phyloP scores from a whole-genome alignment of 2,888 invertebrate species.

The Drosophila macrospina region DNA sequence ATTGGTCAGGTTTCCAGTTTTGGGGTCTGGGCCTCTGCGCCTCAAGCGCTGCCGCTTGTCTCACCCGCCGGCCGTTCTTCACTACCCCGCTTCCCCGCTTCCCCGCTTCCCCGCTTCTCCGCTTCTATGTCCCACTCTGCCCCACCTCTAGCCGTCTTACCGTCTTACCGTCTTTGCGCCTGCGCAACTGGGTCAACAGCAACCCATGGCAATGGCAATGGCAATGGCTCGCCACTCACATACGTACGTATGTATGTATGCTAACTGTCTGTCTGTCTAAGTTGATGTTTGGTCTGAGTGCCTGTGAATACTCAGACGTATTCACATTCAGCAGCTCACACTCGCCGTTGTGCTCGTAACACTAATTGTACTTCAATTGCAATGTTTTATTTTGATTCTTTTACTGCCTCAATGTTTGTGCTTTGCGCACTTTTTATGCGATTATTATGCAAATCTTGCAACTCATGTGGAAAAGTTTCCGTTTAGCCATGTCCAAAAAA shows the following conservation, averaged over 20 bases:
- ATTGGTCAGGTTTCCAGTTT: slow-evolving; percentile 71
- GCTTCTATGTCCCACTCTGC: too few relatives aligned
- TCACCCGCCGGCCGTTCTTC: slow-evolving; percentile 19
- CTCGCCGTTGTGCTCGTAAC: slow-evolving; percentile 22
- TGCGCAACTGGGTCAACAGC: slow-evolving; percentile 75
- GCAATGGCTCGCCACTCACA: slow-evolving; percentile 47
- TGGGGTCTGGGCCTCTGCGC: slow-evolving; percentile 60
- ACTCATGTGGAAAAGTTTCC: slow-evolving; percentile 50
- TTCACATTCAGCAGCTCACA: slow-evolving; percentile 4
- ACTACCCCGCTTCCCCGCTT: neutral
- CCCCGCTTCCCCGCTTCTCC: too few relatives aligned
- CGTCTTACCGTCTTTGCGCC: slow-evolving; percentile 26
- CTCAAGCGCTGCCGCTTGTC: slow-evolving; percentile 48
- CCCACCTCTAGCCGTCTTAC: too few relatives aligned
- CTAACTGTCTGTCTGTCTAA: slow-evolving; percentile 50
- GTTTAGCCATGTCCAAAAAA: slow-evolving; percentile 34
- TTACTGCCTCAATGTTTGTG: slow-evolving; percentile 52
- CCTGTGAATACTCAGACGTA: slow-evolving; percentile 15
- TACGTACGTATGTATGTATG: slow-evolving; percentile 17
- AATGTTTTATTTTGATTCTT: slow-evolving; percentile 45
- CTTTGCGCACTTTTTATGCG: slow-evolving; percentile 54
- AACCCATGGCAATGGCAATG: slow-evolving; percentile 54
- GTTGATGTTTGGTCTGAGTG: slow-evolving; percentile 49
- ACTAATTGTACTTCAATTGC: slow-evolving; percentile 64
- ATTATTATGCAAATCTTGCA: slow-evolving; percentile 63